Base-by-base conservation (phyloP, 2,797 vertebrate species). In the Acanthurus lineatus region DNA sequence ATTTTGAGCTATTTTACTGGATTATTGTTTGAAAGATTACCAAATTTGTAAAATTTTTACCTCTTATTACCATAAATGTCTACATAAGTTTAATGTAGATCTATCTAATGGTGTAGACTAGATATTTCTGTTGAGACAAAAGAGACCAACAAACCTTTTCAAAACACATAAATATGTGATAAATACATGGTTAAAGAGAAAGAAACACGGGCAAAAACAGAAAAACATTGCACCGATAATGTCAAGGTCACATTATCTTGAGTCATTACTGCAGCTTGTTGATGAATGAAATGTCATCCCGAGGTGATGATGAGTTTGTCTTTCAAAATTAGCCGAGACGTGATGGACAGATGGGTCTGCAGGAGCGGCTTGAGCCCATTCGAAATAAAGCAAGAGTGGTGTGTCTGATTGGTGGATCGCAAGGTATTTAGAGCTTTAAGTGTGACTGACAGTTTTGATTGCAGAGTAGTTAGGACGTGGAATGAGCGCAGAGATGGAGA, bases 361-460 rank as follows among this genome's bases (percentile, higher is more conserved):
- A 32, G 81, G 54, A 66, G 79, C 22, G 38, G 63, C 76, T 63
- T 65, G 53, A 73, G 75, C 57, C 66, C 9, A 61, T 69, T 57
- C 19, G 76, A 84, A 67, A 81, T 84, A 64, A 78, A 84, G 70
- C 67, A 14, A 60, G 58, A 76, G 47, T 44, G 83, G 75, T 76
- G 87, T 84, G 83, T 87, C 88, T 88, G 90, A 92, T 91, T 84
- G 87, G 75, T 73, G 82, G 88, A 73, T 81, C 32, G 45, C 59
- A 54, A 87, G 79, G 86, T 88, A 77, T 92, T 91, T 90, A 87
- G 77, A 80, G 82, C 79, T 83, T 66, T 86, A 92, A 93, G 81
- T 90, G 89, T 87, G 92, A 94, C 81, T 92, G 93, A 90, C 92
- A 88, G 83, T 25, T 90, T 54, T 91, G 88, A 93, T 92, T 86